These are phyloP conservation scores for Bombus ignitus DNA, from an alignment of 1,140 invertebrate genomes.

Conservation along the genomic window DNA sequence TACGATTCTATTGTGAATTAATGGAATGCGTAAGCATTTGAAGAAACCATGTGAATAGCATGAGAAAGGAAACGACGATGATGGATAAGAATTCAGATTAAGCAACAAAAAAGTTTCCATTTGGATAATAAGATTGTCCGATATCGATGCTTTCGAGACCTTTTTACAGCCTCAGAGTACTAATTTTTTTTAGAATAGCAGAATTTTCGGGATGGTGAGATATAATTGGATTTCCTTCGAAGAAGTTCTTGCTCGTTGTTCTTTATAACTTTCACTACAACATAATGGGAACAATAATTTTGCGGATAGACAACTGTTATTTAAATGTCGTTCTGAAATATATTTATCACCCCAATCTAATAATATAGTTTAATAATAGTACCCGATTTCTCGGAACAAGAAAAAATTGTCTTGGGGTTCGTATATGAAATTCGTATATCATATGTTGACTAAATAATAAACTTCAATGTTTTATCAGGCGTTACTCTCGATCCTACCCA, in stretches of 20 bases:
- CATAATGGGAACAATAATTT: neutral
- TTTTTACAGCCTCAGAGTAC: neutral
- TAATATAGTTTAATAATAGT: neutral
- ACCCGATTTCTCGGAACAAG: neutral
- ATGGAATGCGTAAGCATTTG: no score
- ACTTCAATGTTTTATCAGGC: neutral
- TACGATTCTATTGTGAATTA: neutral
- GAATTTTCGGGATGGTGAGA: neutral
- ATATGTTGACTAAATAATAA: neutral
- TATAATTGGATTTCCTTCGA: neutral
- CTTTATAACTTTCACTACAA: neutral
- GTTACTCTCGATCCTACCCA: no score
- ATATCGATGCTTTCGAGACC: constrained; percentile 5
- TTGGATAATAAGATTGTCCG: neutral
- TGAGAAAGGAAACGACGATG: neutral
- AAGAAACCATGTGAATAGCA: neutral
- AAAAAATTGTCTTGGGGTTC: neutral
- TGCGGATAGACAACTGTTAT: neutral
- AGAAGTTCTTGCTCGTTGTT: no score
- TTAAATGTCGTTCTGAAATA: neutral
- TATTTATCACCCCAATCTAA: neutral
- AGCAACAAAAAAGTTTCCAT: neutral
- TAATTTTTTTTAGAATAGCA: neutral
- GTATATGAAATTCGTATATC: no score
- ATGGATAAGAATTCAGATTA: neutral